Base-by-base conservation (phyloP, 1,140 invertebrate genomes). In the Argopecten irradians region DNA sequence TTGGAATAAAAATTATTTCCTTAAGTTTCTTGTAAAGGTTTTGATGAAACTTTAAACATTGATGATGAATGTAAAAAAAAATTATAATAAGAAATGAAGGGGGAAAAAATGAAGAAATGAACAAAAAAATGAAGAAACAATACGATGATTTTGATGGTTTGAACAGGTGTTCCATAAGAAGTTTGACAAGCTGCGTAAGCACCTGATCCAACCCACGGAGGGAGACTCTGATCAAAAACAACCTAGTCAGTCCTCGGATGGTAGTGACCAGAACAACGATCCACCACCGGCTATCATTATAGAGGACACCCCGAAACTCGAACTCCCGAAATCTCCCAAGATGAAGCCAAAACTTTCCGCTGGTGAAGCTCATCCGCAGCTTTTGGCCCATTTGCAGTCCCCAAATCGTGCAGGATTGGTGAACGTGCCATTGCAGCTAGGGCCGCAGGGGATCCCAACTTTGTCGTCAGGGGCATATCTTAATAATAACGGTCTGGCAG, bases 131-230 rank as follows among this genome's bases (percentile, higher is more conserved):
- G 34, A 34, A 55, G 35, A n/a, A 83, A 34, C 33, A 82, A 87
- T 28, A 39, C 32, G 34, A 43, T 85, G 9, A 13, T 86, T 55
- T 85, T 86, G n/a, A n/a, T n/a, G n/a, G n/a, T n/a, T n/a, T n/a
- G n/a, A n/a, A n/a, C 82, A 92, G 85, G 89, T 92, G 14, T 94
- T 94, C 89, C 94, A 94, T 89, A 94, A 94, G 82, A 94, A 94
- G 84, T 94, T 94, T 92, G 94, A 94, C 89, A 94, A 94, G 84
- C 88, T 94, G n/a, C 86, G 94, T 19, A 94, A 94, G 84, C 91
- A 92, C 82, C 84, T 90, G 28, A 82, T 86, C 19, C 87, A 89
- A 43, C 46, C 87, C 13, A 87, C 34, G 39, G 83, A 89, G 16
- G 71, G 32, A 28, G 82, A 84, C 7, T 41, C 34, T 28, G 87